Percentiles rank a stretch among this genome's conserved stretches.
Conservation (phyloP, 2,888 invertebrate species). For the Scaptomyza caliginosa region DNA sequence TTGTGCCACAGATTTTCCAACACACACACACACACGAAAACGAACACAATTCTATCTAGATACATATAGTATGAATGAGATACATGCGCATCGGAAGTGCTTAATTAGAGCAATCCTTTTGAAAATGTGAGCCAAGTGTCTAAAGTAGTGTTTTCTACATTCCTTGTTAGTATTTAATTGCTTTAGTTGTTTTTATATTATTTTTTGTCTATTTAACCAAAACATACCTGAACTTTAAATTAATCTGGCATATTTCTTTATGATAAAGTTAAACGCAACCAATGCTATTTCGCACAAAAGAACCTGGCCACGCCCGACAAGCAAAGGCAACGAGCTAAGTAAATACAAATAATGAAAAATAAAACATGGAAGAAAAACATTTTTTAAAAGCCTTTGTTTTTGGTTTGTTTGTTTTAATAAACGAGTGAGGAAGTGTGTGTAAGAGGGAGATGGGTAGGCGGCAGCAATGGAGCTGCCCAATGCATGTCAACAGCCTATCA, state of each 20-base stretch:
- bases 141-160: not conserved
- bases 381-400: slow-evolving; percentile 9
- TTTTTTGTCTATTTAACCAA: too few relatives aligned
- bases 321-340: not conserved
- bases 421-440: not conserved
- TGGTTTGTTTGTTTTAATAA: slow-evolving; percentile 8
- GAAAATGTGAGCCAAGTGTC: not conserved
- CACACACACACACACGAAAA: slow-evolving; percentile 12
- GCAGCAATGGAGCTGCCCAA: slow-evolving; percentile 9
- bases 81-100: slow-evolving; percentile 16
- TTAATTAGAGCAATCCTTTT: slow-evolving; percentile 42
- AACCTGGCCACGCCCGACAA: slow-evolving; percentile 9
- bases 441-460: not conserved
- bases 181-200: too few relatives aligned
- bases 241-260: too few relatives aligned
- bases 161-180: not conserved
- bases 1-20: slow-evolving; percentile 47
- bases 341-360: not conserved
- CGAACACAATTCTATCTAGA: slow-evolving; percentile 7
- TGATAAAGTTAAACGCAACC: too few relatives aligned
- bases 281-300: too few relatives aligned
- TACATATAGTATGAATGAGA: not conserved
- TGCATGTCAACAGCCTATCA: slow-evolving; percentile 50
- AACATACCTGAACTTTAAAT: too few relatives aligned
- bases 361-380: not conserved